These are phyloP conservation scores for Microdon myrmicae DNA, from an alignment of 2,888 invertebrate genomes.

Conservation along the genomic window DNA sequence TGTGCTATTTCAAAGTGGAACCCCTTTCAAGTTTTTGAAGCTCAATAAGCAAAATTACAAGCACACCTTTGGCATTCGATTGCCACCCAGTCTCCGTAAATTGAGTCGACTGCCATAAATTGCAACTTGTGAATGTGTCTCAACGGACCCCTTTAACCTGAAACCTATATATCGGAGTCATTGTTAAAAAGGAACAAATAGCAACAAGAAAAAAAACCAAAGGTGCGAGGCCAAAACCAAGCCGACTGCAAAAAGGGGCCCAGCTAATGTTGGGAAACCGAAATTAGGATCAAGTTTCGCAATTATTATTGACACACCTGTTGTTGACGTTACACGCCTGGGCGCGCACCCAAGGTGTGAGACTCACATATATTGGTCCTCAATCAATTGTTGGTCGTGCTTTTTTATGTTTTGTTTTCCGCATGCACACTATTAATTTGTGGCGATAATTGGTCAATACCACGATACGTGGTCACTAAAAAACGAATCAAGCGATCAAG, in stretches of 20 bases:
- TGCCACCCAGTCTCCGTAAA: background rate
- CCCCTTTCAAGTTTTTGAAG: no score
- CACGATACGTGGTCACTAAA: no score
- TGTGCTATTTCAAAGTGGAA: no score
- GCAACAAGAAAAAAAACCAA: background rate
- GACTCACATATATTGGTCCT: constrained; percentile 6
- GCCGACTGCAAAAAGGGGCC: no score
- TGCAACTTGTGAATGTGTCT: no score
- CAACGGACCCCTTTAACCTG: constrained; percentile 9
- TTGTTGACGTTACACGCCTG: constrained; percentile 16
- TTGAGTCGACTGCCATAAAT: no score
- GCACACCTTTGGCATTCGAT: background rate
- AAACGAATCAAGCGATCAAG: no score
- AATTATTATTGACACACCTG: constrained; percentile 51
- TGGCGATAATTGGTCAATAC: constrained; percentile 37
- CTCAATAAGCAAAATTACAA: no score
- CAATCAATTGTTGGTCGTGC: background rate
- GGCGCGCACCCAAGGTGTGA: constrained; percentile 10
- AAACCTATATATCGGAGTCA: constrained; percentile 30
- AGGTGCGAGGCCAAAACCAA: no score
- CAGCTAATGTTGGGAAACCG: no score
- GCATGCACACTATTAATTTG: background rate
- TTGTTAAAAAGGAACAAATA: constrained; percentile 1
- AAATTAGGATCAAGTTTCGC: constrained; percentile 48
- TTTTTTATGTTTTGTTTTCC: background rate